Evolutionary conservation across 1,140 invertebrate genomes (phyloP), one percentile per base, ranked within the genome.

Genomic region (Eumeta japonica): DNA sequence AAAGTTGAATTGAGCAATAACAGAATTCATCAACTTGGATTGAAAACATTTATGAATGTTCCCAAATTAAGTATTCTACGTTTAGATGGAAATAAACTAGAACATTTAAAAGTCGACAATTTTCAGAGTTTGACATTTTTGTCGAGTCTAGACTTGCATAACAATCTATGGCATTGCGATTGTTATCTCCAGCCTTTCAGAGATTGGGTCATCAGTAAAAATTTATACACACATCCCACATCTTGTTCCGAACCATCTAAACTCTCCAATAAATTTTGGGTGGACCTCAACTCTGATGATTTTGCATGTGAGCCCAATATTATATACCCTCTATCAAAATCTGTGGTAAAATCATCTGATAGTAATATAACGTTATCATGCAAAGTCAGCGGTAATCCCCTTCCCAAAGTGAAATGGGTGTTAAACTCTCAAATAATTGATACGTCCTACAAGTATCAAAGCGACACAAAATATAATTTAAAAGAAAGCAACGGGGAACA

Each of bases 111-210:
- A 51, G 46, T 80, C 10, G 75, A 80, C 10, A 79, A 76, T 0
- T 78, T 88, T 19, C 72, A 75, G 19, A 64, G 77, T n/a, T 58
- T 90, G 17, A 71, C 73, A 0, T 82, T 80, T 18, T 62, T 94
- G 11, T 80, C 80, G n/a, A 86, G 85, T 43, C 64, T 94, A 1
- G 86, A 84, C 35, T 71, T 95, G 0, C 80, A 85, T 37, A 83
- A 85, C 38, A 95, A 95, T 61, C 86, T 85, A 0, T 95, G 92
- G 92, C 81, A 84, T 28, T 95, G 92, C 55, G 89, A 94, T 61
- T 95, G 92, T 50, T 80, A 84, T 38, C 65, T 95, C 30, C 84
- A 88, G 48, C 78, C 77, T 4, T 89, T 95, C 43, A 79, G 88
- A 14, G 81, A 90, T 46, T 92, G 85, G 81, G 77, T 85, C 7